phyloP scores from a whole-genome alignment of 2,888 invertebrate genomes.

The Sinotaia quadrata region DNA sequence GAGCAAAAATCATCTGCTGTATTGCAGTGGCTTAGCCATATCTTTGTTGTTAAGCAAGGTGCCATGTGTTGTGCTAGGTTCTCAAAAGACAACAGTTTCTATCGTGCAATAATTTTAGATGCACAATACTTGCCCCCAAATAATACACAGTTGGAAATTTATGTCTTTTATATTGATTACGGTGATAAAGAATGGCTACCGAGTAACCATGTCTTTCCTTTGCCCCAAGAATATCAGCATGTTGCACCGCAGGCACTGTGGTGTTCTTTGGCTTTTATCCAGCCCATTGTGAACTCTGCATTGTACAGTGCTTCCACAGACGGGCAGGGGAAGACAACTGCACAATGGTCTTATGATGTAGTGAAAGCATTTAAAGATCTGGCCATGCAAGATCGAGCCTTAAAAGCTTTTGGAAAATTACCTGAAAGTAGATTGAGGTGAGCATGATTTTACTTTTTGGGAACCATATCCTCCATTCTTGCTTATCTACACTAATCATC shows the following conservation, averaged over 20 bases:
- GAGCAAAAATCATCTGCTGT: neutral
- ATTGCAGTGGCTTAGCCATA: neutral
- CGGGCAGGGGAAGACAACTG: neutral
- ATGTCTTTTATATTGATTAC: constrained; percentile 87
- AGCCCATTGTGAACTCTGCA: constrained; percentile 37
- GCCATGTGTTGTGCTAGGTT: constrained; percentile 85
- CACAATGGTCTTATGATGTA: constrained; percentile 2
- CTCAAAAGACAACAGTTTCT: constrained; percentile 84
- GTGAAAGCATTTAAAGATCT: constrained; percentile 16
- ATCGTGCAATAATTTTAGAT: constrained; percentile 74
- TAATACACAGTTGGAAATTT: constrained; percentile 34
- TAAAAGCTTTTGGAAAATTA: constrained; percentile 2
- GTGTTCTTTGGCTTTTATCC: constrained; percentile 80
- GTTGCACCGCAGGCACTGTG: constrained; percentile 88
- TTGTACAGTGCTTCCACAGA: too few relatives aligned
- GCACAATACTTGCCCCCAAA: neutral
- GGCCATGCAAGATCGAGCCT: constrained; percentile 16
- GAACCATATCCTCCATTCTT: too few relatives aligned
- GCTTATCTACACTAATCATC: too few relatives aligned
- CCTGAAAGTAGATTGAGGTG: neutral
- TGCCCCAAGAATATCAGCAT: constrained; percentile 80
- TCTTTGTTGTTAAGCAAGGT: constrained; percentile 2
- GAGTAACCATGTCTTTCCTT: constrained; percentile 79
- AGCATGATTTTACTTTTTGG: neutral
- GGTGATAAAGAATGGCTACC: constrained; percentile 85